Evolutionary conservation across 1,140 invertebrate species (phyloP).

Genomic region (Megathymus violae): DNA sequence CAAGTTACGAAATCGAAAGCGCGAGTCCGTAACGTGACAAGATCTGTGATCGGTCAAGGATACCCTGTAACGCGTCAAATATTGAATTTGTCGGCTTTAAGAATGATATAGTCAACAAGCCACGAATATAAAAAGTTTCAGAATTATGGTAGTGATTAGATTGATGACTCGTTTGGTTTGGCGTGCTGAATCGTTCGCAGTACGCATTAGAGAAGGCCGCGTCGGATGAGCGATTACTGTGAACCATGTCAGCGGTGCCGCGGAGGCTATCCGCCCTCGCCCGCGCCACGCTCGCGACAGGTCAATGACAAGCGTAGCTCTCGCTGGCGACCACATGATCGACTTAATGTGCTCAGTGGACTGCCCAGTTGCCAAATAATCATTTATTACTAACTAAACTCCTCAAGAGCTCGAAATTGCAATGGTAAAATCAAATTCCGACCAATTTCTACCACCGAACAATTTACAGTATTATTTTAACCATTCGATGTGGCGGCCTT

Average conservation of each 20-base stretch:
- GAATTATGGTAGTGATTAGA: background rate
- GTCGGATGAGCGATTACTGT: constrained; percentile 72
- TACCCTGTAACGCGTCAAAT: constrained; percentile 34
- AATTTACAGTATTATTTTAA: no score
- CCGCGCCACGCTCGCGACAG: constrained; percentile 52
- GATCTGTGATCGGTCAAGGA: constrained; percentile 69
- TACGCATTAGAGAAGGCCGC: constrained; percentile 58
- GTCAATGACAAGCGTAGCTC: constrained; percentile 71
- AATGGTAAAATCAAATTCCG: no score
- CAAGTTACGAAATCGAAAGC: constrained; percentile 71
- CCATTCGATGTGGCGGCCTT: no score
- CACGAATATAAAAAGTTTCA: no score
- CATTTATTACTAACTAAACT: background rate
- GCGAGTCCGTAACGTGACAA: constrained; percentile 61
- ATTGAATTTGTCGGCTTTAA: constrained; percentile 5
- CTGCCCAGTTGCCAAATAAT: background rate
- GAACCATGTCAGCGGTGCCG: constrained; percentile 71
- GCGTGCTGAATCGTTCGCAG: constrained; percentile 6
- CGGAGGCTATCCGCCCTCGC: constrained; percentile 59
- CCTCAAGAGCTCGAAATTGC: background rate
- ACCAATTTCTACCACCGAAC: no score
- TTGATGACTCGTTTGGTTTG: background rate
- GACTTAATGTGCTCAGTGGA: constrained; percentile 11
- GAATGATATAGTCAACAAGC: no score
- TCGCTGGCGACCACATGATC: constrained; percentile 37